Conservation (phyloP, 1,140 invertebrate species). For the Eueides isabella region DNA sequence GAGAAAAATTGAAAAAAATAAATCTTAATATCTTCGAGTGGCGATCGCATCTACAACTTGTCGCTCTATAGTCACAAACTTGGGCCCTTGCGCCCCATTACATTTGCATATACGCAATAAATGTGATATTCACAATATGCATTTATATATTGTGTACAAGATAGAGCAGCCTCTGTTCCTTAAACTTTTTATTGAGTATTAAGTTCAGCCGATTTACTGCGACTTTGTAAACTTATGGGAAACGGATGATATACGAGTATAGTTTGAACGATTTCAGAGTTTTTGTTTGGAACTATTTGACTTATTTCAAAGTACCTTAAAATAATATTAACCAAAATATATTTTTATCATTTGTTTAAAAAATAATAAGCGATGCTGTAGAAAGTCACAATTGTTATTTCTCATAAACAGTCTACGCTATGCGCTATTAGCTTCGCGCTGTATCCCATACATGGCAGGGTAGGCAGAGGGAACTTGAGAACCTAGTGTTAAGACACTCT, state of each 20-base stretch:
- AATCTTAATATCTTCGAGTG: too few relatives aligned
- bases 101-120: too few relatives aligned
- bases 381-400: too few relatives aligned
- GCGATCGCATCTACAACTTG: too few relatives aligned
- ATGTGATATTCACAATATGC: neutral
- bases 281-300: conserved; percentile 13
- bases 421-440: too few relatives aligned
- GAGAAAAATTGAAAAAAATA: too few relatives aligned
- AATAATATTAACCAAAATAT: neutral
- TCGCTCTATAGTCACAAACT: too few relatives aligned
- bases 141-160: neutral
- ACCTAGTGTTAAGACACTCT: too few relatives aligned
- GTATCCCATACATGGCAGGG: neutral
- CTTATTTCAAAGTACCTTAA: neutral
- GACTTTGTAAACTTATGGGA: conserved; percentile 11
- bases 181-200: conserved; percentile 5
- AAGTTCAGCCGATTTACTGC: conserved; percentile 2
- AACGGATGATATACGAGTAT: conserved; percentile 2
- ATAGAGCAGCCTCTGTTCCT: neutral
- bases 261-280: conserved; percentile 6
- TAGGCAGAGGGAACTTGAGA: too few relatives aligned
- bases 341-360: neutral
- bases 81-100: too few relatives aligned
- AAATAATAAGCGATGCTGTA: too few relatives aligned
- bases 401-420: too few relatives aligned